Evolutionary conservation across 2,888 invertebrate genomes (phyloP), one percentile per base, ranked within the genome.

Genomic region (Eristalinus sepulchralis): DNA sequence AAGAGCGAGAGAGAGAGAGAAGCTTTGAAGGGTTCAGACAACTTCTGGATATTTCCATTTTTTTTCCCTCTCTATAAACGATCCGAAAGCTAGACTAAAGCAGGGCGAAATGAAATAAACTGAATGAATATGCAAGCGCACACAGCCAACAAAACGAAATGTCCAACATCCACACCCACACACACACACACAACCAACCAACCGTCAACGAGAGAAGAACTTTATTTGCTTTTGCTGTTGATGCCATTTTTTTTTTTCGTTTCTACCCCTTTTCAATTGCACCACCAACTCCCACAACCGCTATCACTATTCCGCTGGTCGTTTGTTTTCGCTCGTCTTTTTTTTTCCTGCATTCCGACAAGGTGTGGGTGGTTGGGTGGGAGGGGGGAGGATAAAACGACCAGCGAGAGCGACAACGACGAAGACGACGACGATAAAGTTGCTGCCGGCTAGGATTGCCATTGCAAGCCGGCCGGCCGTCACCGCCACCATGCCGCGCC

Each of bases 111-210:
- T 88, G 85, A 88, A 88, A 85, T 88, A 62, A 88, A 84, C 79
- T 88, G 88, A 88, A 88, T 88, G 85, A 83, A 88, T 88, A 88
- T 88, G 88, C 88, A 88, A 78, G 88, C 88, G 71, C 82, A 47
- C 62, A 71, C n/a, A 59, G n/a, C 20, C 33, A 55, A 27, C 34
- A 36, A 20, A 66, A 24, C 10, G 11, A 36, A 70, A 34, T 8
- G 17, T 47, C 47, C 47, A 6, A 47, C n/a, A 47, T 6, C 17
- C 47, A 47, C 47, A 17, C n/a, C n/a, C 17, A 47, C 47, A n/a
- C 47, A 47, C 8, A 1, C 47, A 47, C 8, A 0, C 17, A 6
- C 47, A 47, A 17, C 8, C 8, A 47, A 2, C 17, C 47, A 20
- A 17, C 17, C 57, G 67, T 66, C 59, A 60, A 66, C 33, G 66